These are phyloP conservation scores for Carcina quercana DNA, from an alignment of 2,888 invertebrate species.

Conservation along the genomic window DNA sequence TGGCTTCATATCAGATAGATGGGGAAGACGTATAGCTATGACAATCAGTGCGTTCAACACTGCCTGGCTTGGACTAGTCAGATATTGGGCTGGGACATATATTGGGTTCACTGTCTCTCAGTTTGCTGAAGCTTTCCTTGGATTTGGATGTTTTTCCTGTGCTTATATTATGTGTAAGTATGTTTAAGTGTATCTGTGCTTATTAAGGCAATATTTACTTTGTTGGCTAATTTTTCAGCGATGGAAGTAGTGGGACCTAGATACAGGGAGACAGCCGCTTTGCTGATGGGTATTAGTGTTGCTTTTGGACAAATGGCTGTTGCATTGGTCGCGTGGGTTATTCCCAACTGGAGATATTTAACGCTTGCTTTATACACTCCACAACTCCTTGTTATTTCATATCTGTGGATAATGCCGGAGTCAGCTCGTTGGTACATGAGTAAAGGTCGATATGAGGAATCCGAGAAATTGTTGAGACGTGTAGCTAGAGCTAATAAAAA, in stretches of 20 bases:
- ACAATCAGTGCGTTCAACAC: too few relatives aligned
- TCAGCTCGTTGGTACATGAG: constrained; percentile 84
- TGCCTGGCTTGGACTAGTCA: too few relatives aligned
- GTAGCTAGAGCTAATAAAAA: constrained; percentile 76
- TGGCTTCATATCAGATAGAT: constrained; percentile 82
- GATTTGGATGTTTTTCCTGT: too few relatives aligned
- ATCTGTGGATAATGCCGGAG: constrained; percentile 78
- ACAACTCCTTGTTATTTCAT: constrained; percentile 74
- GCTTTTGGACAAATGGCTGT: constrained; percentile 78
- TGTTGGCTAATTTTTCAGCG: too few relatives aligned
- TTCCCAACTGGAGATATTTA: constrained; percentile 79
- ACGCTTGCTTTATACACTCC: constrained; percentile 79
- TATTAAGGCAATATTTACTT: too few relatives aligned
- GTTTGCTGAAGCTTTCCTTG: too few relatives aligned
- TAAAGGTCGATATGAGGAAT: constrained; percentile 77
- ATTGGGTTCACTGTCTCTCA: too few relatives aligned
- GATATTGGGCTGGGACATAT: too few relatives aligned
- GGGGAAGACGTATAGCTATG: constrained; percentile 78
- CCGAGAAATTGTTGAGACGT: constrained; percentile 74
- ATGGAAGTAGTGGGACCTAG: constrained; percentile 84
- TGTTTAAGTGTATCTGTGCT: too few relatives aligned
- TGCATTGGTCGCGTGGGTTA: constrained; percentile 79
- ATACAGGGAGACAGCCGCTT: constrained; percentile 79
- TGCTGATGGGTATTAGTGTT: constrained; percentile 79
- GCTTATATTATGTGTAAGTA: too few relatives aligned